Evolutionary conservation across 2,797 vertebrate genomes (phyloP).

Genomic region (Gephyroberyx darwinii): DNA sequence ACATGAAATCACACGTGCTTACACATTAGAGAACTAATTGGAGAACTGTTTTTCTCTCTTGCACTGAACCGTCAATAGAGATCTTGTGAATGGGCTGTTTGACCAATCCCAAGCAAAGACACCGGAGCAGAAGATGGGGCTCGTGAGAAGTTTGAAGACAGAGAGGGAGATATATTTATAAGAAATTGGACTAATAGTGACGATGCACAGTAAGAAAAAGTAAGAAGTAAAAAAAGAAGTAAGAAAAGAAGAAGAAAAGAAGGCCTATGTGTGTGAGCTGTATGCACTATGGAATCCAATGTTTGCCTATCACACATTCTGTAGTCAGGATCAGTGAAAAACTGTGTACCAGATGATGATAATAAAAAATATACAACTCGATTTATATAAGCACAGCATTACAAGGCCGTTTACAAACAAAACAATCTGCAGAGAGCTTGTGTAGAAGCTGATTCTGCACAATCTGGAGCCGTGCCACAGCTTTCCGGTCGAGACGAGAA

Average conservation of each 20-base stretch:
- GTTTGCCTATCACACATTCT: neutral
- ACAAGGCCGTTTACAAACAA: neutral
- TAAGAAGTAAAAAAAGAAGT: no score
- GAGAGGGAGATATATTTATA: neutral
- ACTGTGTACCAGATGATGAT: neutral
- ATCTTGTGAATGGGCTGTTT: conserved; percentile 9
- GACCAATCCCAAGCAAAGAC: neutral
- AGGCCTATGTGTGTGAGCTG: neutral
- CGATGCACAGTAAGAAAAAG: neutral
- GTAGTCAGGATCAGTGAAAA: neutral
- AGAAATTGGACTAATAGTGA: neutral
- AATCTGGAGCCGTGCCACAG: neutral
- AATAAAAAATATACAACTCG: neutral
- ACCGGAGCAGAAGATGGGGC: neutral
- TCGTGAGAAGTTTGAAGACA: neutral
- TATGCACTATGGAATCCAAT: neutral
- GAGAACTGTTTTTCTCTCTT: conserved; percentile 19
- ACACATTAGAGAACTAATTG: conserved; percentile 47
- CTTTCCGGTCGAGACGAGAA: conserved; percentile 6
- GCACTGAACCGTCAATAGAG: conserved; percentile 14
- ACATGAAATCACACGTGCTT: neutral
- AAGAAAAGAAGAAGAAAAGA: no score
- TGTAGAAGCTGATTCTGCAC: conserved; percentile 6
- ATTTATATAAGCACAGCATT: neutral
- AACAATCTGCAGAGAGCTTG: neutral